Evolutionary conservation across 2,888 invertebrate species (phyloP).

Genomic region (Leucania comma): DNA sequence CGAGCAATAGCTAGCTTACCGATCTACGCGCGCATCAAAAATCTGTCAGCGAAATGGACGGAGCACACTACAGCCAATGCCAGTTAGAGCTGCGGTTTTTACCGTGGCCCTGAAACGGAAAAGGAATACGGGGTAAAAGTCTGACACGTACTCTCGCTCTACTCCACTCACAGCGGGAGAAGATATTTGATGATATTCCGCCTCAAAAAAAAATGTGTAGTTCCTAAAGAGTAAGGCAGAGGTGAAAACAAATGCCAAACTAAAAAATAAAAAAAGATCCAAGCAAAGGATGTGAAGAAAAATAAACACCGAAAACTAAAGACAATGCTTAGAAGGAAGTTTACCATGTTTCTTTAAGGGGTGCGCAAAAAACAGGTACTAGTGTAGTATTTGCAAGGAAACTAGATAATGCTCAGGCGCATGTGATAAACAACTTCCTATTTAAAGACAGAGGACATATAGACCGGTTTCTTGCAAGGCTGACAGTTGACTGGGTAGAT

Average conservation of each 20-base stretch:
- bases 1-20: no score
- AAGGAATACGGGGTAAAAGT: no score
- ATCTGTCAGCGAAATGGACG: no score
- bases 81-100: no score
- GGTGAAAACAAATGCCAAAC: background rate
- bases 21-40: no score
- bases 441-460: slow-evolving; percentile 55
- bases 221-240: background rate
- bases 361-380: slow-evolving; percentile 8
- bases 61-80: no score
- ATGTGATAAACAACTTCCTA: slow-evolving; percentile 65
- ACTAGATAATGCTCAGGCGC: slow-evolving; percentile 51
- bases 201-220: background rate
- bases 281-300: background rate
- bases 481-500: slow-evolving; percentile 37
- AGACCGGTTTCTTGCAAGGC: slow-evolving; percentile 61
- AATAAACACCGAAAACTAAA: slow-evolving; percentile 24
- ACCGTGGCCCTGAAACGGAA: no score
- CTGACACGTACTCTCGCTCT: no score
- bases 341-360: background rate
- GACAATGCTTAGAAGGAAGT: slow-evolving; percentile 35
- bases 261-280: background rate
- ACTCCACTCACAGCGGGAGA: no score
- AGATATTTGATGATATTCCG: no score
- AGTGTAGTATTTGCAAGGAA: slow-evolving; percentile 56